Percentiles rank a stretch among this genome's conserved stretches.
These are phyloP conservation scores for Chroicocephalus ridibundus DNA, from an alignment of 2,113 vertebrate genomes.

Conservation along the genomic window DNA sequence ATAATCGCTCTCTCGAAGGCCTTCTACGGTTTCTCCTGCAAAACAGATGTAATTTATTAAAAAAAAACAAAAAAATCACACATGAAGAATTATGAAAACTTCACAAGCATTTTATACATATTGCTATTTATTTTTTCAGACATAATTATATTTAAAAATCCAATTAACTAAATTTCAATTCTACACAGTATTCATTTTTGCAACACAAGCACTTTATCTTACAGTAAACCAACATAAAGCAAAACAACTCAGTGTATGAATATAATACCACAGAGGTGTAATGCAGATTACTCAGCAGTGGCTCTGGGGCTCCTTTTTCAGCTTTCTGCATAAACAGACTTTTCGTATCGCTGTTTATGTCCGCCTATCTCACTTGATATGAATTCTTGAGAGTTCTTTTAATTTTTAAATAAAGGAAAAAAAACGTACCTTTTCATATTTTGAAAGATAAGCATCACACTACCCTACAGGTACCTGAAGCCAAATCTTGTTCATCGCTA, in stretches of 20 bases:
- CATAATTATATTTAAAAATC: background rate
- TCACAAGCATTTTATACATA: background rate
- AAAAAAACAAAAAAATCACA: background rate
- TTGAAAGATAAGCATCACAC: background rate
- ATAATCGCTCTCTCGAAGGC: conserved; percentile 93
- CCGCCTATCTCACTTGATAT: background rate
- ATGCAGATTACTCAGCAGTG: background rate
- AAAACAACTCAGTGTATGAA: background rate
- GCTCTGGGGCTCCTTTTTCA: background rate
- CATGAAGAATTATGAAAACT: background rate
- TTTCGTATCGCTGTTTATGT: background rate
- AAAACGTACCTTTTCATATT: background rate
- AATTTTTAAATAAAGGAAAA: background rate
- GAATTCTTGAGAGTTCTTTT: background rate
- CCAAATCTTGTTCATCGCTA: background rate
- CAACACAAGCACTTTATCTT: background rate
- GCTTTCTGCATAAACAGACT: background rate
- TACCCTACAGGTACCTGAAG: background rate
- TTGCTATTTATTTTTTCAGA: background rate
- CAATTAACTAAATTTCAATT: background rate
- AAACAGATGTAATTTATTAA: conserved; percentile 20
- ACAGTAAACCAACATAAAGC: background rate
- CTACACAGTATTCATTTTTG: background rate
- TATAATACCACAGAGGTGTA: background rate
- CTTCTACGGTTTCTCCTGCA: conserved; percentile 91